Conservation (phyloP, 2,797 vertebrate species). For the Phoeniculus purpureus region DNA sequence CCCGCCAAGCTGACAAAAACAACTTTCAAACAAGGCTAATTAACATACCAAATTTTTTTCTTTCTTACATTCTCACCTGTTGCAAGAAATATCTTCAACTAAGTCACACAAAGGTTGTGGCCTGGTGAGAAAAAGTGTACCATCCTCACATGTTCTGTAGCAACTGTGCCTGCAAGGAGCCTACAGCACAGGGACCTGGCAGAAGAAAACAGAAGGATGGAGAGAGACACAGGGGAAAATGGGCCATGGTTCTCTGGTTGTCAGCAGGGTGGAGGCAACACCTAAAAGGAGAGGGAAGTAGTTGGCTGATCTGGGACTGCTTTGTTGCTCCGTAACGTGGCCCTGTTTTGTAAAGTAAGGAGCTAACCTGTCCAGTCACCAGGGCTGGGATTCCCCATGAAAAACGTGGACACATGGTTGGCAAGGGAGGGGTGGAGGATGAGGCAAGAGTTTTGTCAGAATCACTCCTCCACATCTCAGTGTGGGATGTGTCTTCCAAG, state of each 20-base stretch:
- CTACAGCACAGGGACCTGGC: not conserved
- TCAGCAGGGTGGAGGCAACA: not conserved
- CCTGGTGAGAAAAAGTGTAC: not conserved
- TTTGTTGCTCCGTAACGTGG: not conserved
- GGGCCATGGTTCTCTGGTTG: not conserved
- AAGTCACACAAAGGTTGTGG: not conserved
- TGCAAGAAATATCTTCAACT: not conserved
- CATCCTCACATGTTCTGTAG: not conserved
- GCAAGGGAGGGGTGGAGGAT: constrained; percentile 48
- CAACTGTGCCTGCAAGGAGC: not conserved
- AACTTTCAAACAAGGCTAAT: not conserved
- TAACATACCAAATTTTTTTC: not conserved
- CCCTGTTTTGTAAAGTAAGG: constrained; percentile 23
- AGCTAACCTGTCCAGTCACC: constrained; percentile 18
- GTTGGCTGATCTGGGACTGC: not conserved
- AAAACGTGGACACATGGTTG: constrained; percentile 26
- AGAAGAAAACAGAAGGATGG: not conserved
- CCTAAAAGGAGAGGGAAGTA: not conserved
- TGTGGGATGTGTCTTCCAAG: constrained; percentile 42
- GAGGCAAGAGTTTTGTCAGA: constrained; percentile 51
- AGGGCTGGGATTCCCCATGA: constrained; percentile 38
- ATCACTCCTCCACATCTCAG: constrained; percentile 49
- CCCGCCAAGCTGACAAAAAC: not conserved
- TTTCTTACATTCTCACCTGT: not conserved
- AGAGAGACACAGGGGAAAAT: not conserved